A percentile compares a stretch with the other conserved stretches of the same genome.
phyloP scores from a whole-genome alignment of 2,797 vertebrate species.

The Lepilemur septentrionalis region DNA sequence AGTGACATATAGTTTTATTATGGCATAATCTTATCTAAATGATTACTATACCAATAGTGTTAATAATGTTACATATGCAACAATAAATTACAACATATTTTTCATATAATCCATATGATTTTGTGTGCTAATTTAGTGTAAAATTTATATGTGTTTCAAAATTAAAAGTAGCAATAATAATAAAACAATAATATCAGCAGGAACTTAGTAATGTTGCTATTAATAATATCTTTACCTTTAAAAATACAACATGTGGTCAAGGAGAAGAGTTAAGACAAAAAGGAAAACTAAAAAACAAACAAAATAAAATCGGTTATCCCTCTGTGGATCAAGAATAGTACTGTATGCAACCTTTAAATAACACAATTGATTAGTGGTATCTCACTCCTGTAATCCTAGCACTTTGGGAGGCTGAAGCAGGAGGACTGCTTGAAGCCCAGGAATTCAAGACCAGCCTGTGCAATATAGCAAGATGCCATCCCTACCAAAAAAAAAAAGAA shows the following conservation, averaged over 20 bases:
- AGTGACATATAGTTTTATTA: not conserved
- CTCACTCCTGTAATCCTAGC: not conserved
- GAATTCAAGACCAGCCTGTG: too few species aligned
- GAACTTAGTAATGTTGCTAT: not conserved
- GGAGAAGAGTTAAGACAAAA: conserved; percentile 12
- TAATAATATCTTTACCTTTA: conserved; percentile 32
- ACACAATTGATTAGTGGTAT: not conserved
- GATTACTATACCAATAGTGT: not conserved
- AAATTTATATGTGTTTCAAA: conserved; percentile 25
- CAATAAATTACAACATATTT: not conserved
- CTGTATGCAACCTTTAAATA: not conserved
- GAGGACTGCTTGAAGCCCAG: not conserved
- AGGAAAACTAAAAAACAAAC: not conserved
- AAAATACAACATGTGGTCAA: not conserved
- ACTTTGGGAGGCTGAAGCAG: not conserved
- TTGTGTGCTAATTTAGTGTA: conserved; percentile 12
- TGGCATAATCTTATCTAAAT: conserved; percentile 13
- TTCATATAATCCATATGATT: not conserved
- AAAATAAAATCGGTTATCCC: not conserved
- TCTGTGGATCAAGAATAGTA: not conserved
- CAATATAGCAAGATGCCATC: too few species aligned
- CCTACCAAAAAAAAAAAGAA: too few species aligned
- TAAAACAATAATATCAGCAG: not conserved
- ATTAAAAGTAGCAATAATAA: not conserved
- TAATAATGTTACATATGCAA: conserved; percentile 30